A percentile compares a stretch with the other conserved stretches of the same genome.
phyloP scores from a whole-genome alignment of 2,797 vertebrate species.

The Platyrinchus mystaceus region DNA sequence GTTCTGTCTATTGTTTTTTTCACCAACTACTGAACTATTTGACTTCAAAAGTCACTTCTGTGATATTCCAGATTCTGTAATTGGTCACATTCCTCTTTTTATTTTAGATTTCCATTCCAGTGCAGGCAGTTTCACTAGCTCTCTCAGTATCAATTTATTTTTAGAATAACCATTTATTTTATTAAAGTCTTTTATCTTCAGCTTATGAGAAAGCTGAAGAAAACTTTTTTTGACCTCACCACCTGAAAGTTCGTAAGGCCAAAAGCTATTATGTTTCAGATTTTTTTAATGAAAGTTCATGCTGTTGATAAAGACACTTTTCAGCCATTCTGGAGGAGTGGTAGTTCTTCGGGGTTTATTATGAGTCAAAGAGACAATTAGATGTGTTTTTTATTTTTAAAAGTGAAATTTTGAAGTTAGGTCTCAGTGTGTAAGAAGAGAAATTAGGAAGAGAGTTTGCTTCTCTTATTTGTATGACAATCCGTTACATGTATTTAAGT shows the following conservation, averaged over 20 bases:
- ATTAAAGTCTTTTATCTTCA: not conserved
- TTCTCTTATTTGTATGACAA: not conserved
- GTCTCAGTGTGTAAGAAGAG: not conserved
- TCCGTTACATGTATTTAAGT: not conserved
- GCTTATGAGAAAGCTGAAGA: not conserved
- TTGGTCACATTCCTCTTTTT: not conserved
- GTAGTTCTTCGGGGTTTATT: not conserved
- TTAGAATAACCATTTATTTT: not conserved
- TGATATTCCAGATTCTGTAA: not conserved
- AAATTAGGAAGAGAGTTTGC: not conserved
- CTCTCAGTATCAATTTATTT: not conserved
- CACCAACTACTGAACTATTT: not conserved
- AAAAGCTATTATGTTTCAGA: not conserved
- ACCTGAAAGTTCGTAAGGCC: not conserved
- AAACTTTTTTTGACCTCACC: not conserved
- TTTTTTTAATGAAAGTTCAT: not conserved
- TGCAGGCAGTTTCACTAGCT: not conserved
- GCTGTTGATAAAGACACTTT: not conserved
- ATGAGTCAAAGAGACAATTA: not conserved
- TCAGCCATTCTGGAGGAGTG: not conserved
- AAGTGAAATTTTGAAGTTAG: not conserved
- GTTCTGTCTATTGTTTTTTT: not conserved
- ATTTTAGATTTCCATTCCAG: not conserved
- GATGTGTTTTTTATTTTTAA: not conserved
- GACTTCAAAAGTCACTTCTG: not conserved